Evolutionary conservation across 1,140 invertebrate species (phyloP), one percentile per base, ranked within the genome.

Genomic region (Calliopsis andreniformis): DNA sequence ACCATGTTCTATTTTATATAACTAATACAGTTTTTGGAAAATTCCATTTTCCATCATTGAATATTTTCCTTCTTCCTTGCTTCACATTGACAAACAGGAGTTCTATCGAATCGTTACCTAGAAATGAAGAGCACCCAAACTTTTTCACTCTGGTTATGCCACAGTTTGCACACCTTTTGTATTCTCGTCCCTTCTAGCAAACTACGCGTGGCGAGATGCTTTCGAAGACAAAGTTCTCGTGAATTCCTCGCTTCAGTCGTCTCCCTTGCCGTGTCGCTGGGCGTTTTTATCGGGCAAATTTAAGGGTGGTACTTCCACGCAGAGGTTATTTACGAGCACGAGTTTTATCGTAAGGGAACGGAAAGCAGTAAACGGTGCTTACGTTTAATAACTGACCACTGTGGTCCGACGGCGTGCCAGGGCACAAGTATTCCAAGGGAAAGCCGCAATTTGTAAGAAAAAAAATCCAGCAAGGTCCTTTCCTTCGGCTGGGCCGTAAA

Each of bases 401-500:
- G 16, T 1, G 10, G 16, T 8, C 14, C 30, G 30, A 10, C 6
- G 18, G 2, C 7, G 7, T 12, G 8, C 2, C 25, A 2, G 30
- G 25, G 16, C 14, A 20, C 23, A 72, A 47, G 30, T 51, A 32
- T 62, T 45, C 35, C 63, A 51, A 20, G 39, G 73, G 39, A 68
- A 67, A 58, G 10, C 45, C 25, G 69, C 68, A 35, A 78, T 81
- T 77, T 56, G 43, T 45, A 39, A 56, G 58, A 30, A 39, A 70
- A 79, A 69, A n/a, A n/a, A 10, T 5, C 18, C 3, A 61, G 49
- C 47, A 45, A 49, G 69, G 68, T 64, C 47, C 68, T 42, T 35
- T 67, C 42, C 53, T 42, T 25, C 62, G 78, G 62, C 76, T 59
- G 16, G 51, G 69, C 86, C 82, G 84, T 87, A 89, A 90, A 89